A percentile compares a stretch with the other conserved stretches of the same genome.
phyloP scores from a whole-genome alignment of 2,113 vertebrate genomes.

The Ciconia boyciana region DNA sequence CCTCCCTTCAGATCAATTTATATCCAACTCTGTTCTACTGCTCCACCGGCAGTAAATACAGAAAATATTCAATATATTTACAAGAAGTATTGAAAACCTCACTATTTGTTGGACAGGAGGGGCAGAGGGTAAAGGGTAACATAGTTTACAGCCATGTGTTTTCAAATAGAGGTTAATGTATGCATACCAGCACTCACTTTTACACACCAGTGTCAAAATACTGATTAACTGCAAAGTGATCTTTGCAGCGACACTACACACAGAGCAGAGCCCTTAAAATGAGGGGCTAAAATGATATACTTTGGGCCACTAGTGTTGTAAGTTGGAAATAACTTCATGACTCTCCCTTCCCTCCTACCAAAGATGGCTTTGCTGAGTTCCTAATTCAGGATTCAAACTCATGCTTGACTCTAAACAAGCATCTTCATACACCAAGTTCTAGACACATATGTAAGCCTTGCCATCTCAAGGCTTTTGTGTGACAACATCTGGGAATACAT shows the following conservation, averaged over 20 bases:
- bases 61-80: background rate
- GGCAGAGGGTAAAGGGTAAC: background rate
- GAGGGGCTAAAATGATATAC: background rate
- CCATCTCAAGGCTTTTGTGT: background rate
- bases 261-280: background rate
- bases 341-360: background rate
- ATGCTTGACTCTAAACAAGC: background rate
- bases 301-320: background rate
- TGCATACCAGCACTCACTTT: background rate
- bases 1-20: background rate
- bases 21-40: background rate
- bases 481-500: background rate
- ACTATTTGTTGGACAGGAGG: background rate
- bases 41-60: background rate
- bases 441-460: background rate
- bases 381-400: background rate
- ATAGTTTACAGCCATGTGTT: background rate
- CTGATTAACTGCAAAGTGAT: background rate
- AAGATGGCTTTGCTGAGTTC: background rate
- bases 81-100: background rate
- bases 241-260: background rate
- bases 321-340: background rate
- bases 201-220: conserved; percentile 23
- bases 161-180: conserved; percentile 15
- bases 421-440: background rate